Percentiles rank a stretch among this genome's conserved stretches.
phyloP scores from a whole-genome alignment of 2,113 vertebrate species.

The Ibidorhyncha struthersii region DNA sequence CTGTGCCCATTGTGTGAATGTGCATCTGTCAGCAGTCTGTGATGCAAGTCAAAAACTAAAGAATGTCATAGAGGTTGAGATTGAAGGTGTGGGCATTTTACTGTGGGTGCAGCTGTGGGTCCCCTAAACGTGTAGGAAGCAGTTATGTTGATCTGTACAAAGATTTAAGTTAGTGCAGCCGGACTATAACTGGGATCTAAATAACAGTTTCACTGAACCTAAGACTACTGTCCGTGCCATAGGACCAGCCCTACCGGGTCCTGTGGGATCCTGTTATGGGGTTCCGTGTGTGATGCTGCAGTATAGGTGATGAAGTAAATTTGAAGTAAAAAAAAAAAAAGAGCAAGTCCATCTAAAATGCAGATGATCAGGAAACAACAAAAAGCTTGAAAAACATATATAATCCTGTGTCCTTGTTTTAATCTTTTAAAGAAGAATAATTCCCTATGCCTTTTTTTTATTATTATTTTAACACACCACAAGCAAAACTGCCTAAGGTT shows the following conservation, averaged over 20 bases:
- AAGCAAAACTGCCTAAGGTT: background rate
- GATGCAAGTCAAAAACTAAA: background rate
- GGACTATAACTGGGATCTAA: background rate
- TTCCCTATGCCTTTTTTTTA: accelerated
- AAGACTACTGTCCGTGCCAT: background rate
- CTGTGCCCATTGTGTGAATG: background rate
- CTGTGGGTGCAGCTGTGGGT: background rate
- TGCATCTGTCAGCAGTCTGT: background rate
- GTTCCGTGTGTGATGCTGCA: background rate
- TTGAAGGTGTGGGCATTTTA: background rate
- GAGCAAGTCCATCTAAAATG: background rate
- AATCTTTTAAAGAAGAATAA: background rate
- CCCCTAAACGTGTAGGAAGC: background rate
- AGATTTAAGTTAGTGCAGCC: background rate
- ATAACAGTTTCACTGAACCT: background rate
- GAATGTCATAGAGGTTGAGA: background rate
- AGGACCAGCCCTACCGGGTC: background rate
- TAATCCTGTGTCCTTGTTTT: background rate
- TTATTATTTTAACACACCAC: background rate
- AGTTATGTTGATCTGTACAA: background rate
- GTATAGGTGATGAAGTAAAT: background rate
- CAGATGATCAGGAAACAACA: background rate
- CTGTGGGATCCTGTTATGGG: background rate
- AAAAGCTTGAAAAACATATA: background rate
- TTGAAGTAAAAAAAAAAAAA: background rate